Evolutionary conservation across 2,113 vertebrate species (phyloP), one percentile per base, ranked within the genome.

Genomic region (Cromileptes altivelis): DNA sequence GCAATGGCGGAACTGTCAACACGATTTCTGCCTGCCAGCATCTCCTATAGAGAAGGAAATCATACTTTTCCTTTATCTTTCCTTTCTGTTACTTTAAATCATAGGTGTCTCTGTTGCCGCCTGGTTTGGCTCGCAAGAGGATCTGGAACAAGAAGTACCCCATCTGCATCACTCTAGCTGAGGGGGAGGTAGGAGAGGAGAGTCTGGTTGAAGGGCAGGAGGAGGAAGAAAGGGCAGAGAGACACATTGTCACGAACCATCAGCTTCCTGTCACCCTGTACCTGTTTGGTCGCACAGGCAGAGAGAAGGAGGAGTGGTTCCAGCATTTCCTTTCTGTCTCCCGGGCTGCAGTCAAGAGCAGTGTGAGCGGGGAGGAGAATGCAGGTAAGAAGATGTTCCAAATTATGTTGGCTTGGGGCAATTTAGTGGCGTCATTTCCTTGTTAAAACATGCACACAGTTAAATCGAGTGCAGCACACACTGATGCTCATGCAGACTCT

Each of bases 101-200:
- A 65, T 82, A 97, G 97, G 93, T 97, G 14, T 95, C 95, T 73
- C 93, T 97, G 42, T 91, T 95, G 63, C 97, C 97, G 1, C 53
- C 93, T 4, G 94, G 91, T 74, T 89, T 97, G 93, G 97, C 97
- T 53, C 95, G 95, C 49, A 97, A 97, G 88, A 86, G 97, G 63
- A 86, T 95, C 1, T 97, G 97, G 97, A 97, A 97, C 88, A 97
- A 95, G 90, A 97, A 97, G 79, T 97, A 97, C 58, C 97, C 97
- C 79, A 95, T 97, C 90, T 97, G 96, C 55, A 21, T 97, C 72
- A 90, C 95, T n/a, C 88, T 97, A 18, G 88, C 92, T 19, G 0
- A 93, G 0, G 1, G n/a, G 0, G 96, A 95, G 53, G 80, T 75
- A 3, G 81, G 80, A 12, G 87, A 91, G 0, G 93, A 94, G 57